Base-by-base conservation (phyloP, 2,888 invertebrate species). In the Clanis bilineata region DNA sequence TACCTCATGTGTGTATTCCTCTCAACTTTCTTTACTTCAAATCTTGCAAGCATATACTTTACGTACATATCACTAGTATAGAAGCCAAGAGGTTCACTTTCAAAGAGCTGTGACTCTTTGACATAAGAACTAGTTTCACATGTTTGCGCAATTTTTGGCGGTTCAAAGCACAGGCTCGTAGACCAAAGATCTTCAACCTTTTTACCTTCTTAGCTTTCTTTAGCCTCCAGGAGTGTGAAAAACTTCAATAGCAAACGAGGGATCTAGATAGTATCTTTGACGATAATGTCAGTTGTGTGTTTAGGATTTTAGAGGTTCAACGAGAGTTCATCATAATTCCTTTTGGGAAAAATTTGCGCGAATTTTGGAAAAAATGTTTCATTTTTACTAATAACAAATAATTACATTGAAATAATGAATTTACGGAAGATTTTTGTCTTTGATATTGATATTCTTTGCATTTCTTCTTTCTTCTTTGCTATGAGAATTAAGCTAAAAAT, bases 41-140 rank as follows among this genome's bases (percentile, higher is more conserved):
- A n/a, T n/a, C n/a, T n/a, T n/a, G n/a, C n/a, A n/a, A n/a, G n/a
- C 28, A 36, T 7, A 36, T 36, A 32, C 15, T 18, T 2, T 18
- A 28, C 7, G 23, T 4, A 23, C 25, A 10, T 45, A 23, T 9
- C 9, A 45, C n/a, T n/a, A 45, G 45, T 25, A 23, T 45, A 18
- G 18, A 18, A 28, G 9, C 10, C 18, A 51, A 51, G 32, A 32
- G 51, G 28, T 18, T 32, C 47, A 51, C 28, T 28, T 32, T 51
- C 51, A 51, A 51, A 51, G 51, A 32, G 18, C 51, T 51, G 32
- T 32, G 51, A 18, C 51, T 51, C 51, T 51, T 51, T 51, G 51
- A 51, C 51, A 51, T 51, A 51, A 51, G 51, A 51, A 51, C 51
- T 51, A 51, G 28, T 51, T 51, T 32, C 32, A 51, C 51, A 51